Evolutionary conservation across 1,140 invertebrate species (phyloP).

Genomic region (Bacillus rossius): DNA sequence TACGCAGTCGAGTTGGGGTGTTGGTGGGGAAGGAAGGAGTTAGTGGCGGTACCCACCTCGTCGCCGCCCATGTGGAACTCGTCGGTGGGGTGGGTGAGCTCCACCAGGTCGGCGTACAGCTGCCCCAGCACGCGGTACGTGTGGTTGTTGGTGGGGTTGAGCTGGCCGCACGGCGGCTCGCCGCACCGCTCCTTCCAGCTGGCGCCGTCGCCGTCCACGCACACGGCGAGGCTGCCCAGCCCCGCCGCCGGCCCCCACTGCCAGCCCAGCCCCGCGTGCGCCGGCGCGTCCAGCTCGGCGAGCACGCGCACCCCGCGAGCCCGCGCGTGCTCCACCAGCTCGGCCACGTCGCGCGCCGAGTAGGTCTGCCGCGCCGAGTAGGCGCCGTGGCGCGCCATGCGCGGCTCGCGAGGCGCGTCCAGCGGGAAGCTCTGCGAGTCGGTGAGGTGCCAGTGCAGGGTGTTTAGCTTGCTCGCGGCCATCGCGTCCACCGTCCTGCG

Average conservation of each 20-base stretch:
- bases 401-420: slow-evolving; percentile 57
- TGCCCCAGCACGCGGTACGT: slow-evolving; percentile 67
- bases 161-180: slow-evolving; percentile 81
- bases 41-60: slow-evolving; percentile 63
- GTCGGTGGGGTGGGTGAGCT: slow-evolving; percentile 57
- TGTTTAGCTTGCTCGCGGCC: slow-evolving; percentile 75
- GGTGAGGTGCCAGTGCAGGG: slow-evolving; percentile 88
- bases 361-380: slow-evolving; percentile 57
- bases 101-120: slow-evolving; percentile 61
- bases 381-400: slow-evolving; percentile 64
- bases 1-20: no score
- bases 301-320: slow-evolving; percentile 45
- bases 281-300: slow-evolving; percentile 82
- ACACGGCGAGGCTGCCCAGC: slow-evolving; percentile 62
- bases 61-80: slow-evolving; percentile 88
- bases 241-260: slow-evolving; percentile 46
- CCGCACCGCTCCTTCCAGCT: slow-evolving; percentile 73
- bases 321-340: slow-evolving; percentile 58
- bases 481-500: slow-evolving; percentile 72
- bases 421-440: slow-evolving; percentile 84
- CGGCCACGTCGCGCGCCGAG: slow-evolving; percentile 56
- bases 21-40: no score
- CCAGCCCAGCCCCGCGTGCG: slow-evolving; percentile 85
- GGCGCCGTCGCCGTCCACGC: slow-evolving; percentile 55
- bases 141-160: slow-evolving; percentile 68